Evolutionary conservation across 2,113 vertebrate genomes (phyloP).

Genomic region (Gasterosteus nipponicus): DNA sequence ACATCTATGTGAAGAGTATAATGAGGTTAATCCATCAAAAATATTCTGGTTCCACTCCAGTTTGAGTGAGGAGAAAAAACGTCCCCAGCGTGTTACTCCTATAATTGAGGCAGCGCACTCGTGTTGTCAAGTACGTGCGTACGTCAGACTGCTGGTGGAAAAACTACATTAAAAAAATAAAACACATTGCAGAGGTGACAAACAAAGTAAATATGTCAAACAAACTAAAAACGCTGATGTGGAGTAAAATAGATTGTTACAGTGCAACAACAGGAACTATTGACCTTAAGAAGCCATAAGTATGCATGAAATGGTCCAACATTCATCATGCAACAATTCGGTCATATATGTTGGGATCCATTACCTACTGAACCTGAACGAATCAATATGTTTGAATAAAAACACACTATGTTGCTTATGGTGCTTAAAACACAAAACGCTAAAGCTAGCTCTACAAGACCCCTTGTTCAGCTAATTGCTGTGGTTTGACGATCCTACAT

Average conservation of each 20-base stretch:
- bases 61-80: slow-evolving; percentile 36
- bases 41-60: slow-evolving; percentile 53
- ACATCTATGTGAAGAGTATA: slow-evolving; percentile 56
- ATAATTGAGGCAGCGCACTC: slow-evolving; percentile 57
- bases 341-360: background rate
- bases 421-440: background rate
- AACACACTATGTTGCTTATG: background rate
- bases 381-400: background rate
- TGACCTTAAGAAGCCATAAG: background rate
- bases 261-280: slow-evolving; percentile 18
- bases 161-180: slow-evolving; percentile 32
- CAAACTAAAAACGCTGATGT: slow-evolving; percentile 31
- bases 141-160: slow-evolving; percentile 42
- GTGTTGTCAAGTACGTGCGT: slow-evolving; percentile 47
- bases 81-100: slow-evolving; percentile 42
- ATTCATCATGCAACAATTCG: background rate
- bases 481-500: background rate
- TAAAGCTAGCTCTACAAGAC: too few relatives aligned
- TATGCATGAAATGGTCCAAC: background rate
- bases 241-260: slow-evolving; percentile 30
- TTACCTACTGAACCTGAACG: background rate
- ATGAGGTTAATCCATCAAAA: slow-evolving; percentile 70
- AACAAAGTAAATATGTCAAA: slow-evolving; percentile 36
- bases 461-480: background rate
- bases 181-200: slow-evolving; percentile 38